phyloP scores from a whole-genome alignment of 2,888 invertebrate species.

The Phorcus lineatus region DNA sequence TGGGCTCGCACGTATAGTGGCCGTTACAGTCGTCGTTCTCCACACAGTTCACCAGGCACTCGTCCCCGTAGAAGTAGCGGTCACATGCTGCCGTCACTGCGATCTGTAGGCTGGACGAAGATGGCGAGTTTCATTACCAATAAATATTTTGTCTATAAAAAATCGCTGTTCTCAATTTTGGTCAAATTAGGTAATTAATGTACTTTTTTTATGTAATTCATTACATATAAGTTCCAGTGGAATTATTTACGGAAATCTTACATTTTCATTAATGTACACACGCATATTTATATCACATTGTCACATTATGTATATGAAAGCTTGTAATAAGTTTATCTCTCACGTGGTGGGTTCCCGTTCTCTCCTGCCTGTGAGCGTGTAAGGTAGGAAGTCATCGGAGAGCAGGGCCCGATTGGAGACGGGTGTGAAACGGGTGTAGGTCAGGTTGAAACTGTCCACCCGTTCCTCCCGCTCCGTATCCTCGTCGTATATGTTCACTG shows the following conservation, averaged over 20 bases:
- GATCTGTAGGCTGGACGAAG: conserved; percentile 38
- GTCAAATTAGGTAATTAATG: too few relatives aligned
- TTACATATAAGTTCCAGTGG: too few relatives aligned
- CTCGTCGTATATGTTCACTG: conserved; percentile 33
- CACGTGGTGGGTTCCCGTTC: conserved; percentile 33
- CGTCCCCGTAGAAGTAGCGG: conserved; percentile 45
- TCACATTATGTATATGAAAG: too few relatives aligned
- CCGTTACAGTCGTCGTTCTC: conserved; percentile 47
- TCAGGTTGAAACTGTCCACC: conserved; percentile 38
- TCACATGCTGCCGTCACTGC: conserved; percentile 44
- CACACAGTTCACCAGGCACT: conserved; percentile 53
- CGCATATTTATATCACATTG: too few relatives aligned
- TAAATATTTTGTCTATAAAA: too few relatives aligned
- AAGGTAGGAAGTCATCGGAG: conserved; percentile 9
- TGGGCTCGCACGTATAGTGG: conserved; percentile 48
- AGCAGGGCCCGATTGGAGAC: conserved; percentile 1
- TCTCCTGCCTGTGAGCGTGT: conserved; percentile 28
- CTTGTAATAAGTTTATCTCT: too few relatives aligned
- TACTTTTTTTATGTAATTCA: too few relatives aligned
- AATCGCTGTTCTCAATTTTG: too few relatives aligned
- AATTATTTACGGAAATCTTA: too few relatives aligned
- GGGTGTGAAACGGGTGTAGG: conserved; percentile 25
- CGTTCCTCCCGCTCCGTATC: conserved; percentile 35
- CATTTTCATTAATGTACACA: too few relatives aligned
- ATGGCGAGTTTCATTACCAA: too few relatives aligned